phyloP scores from a whole-genome alignment of 2,888 invertebrate species.

The Drepana falcataria region DNA sequence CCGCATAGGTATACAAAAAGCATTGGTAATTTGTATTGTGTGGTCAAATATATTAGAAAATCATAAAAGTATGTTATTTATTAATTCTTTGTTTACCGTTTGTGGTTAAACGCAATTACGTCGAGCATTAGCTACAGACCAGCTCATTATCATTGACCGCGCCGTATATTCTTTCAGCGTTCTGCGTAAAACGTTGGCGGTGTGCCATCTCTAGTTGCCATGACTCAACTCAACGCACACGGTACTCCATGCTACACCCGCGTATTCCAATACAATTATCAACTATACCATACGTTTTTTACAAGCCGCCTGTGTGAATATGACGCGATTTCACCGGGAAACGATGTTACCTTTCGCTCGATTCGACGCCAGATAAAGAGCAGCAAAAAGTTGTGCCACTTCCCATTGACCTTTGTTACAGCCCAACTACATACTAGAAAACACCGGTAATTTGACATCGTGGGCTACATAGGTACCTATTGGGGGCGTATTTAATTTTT shows the following conservation, averaged over 20 bases:
- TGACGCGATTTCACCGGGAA: slow-evolving; percentile 69
- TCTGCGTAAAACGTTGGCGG: slow-evolving; percentile 47
- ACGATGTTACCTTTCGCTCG: slow-evolving; percentile 71
- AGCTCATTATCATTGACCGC: slow-evolving; percentile 40
- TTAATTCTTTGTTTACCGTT: background rate
- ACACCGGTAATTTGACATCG: slow-evolving; percentile 7
- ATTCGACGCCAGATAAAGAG: slow-evolving; percentile 62
- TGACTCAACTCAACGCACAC: slow-evolving; percentile 41
- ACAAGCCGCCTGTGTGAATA: slow-evolving; percentile 60
- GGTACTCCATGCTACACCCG: slow-evolving; percentile 34
- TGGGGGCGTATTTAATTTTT: background rate
- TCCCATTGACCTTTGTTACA: slow-evolving; percentile 72
- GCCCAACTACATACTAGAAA: slow-evolving; percentile 39
- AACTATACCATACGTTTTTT: slow-evolving; percentile 54
- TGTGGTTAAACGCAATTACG: slow-evolving; percentile 18
- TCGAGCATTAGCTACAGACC: slow-evolving; percentile 16
- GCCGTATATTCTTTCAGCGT: slow-evolving; percentile 15
- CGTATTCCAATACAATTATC: slow-evolving; percentile 63
- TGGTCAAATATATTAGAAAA: background rate
- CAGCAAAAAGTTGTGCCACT: slow-evolving; percentile 64
- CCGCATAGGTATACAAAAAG: no score
- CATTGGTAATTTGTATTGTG: background rate
- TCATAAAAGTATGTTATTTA: background rate
- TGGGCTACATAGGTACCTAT: background rate
- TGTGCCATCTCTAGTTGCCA: slow-evolving; percentile 50